Evolutionary conservation across 2,888 invertebrate genomes (phyloP).

Genomic region (Ennomos fuscantarius): DNA sequence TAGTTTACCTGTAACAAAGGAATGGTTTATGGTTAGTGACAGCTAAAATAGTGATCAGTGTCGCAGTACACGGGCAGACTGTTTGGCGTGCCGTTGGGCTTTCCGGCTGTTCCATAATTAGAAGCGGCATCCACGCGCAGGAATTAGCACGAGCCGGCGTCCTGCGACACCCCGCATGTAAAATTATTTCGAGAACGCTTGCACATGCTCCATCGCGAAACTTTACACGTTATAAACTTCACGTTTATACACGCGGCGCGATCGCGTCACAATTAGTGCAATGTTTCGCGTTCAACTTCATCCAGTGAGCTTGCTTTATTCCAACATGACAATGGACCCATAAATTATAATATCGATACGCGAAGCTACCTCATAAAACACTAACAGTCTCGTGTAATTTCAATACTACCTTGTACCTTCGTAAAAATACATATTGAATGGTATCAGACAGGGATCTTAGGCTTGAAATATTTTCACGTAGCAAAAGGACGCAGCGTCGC

Average conservation of each 20-base stretch:
- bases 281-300: slow-evolving; percentile 42
- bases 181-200: slow-evolving; percentile 66
- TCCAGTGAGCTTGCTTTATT: slow-evolving; percentile 33
- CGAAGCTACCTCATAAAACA: slow-evolving; percentile 50
- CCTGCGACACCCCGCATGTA: slow-evolving; percentile 48
- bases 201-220: slow-evolving; percentile 55
- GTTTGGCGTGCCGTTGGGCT: slow-evolving; percentile 61
- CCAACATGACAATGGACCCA: slow-evolving; percentile 50
- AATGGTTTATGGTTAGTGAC: slow-evolving; percentile 33
- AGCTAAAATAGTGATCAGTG: slow-evolving; percentile 13
- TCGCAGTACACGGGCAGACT: slow-evolving; percentile 53
- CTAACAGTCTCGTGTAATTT: slow-evolving; percentile 39
- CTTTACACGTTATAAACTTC: slow-evolving; percentile 54
- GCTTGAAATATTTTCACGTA: slow-evolving; percentile 39
- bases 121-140: slow-evolving; percentile 51
- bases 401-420: slow-evolving; percentile 37
- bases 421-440: slow-evolving; percentile 34
- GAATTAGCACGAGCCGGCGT: slow-evolving; percentile 44
- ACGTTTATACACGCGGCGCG: slow-evolving; percentile 42
- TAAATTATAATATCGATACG: slow-evolving; percentile 51
- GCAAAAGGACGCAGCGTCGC: slow-evolving; percentile 53
- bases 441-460: slow-evolving; percentile 38
- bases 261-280: slow-evolving; percentile 52
- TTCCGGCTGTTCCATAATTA: slow-evolving; percentile 60
- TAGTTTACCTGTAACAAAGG: slow-evolving; percentile 53